Conservation (phyloP, 2,888 invertebrate genomes). For the Electrophaes corylata region DNA sequence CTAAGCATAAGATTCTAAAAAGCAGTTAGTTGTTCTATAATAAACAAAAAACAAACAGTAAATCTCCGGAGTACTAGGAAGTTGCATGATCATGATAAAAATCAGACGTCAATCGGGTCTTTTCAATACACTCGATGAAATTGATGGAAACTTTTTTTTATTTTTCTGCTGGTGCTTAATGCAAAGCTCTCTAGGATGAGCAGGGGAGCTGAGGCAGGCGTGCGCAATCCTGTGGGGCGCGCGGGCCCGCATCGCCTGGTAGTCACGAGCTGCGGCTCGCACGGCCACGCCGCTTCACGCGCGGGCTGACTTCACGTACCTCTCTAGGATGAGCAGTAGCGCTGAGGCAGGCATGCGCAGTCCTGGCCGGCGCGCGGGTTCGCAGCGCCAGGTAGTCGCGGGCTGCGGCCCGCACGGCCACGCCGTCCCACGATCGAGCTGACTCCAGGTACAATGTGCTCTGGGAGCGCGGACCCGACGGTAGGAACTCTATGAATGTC, state of each 20-base stretch:
- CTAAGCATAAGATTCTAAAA: no score
- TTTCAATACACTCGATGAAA: no score
- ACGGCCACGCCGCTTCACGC: slow-evolving; percentile 92
- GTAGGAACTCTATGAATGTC: slow-evolving; percentile 87
- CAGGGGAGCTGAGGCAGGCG: slow-evolving; percentile 91
- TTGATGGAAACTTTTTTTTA: no score
- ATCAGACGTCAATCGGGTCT: no score
- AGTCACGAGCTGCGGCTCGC: slow-evolving; percentile 91
- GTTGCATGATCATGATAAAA: no score
- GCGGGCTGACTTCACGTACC: no score
- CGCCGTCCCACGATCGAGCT: slow-evolving; percentile 93
- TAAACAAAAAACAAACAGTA: no score
- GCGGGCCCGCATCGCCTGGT: slow-evolving; percentile 84
- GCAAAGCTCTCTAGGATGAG: slow-evolving; percentile 84
- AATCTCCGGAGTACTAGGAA: no score
- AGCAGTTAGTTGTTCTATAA: no score
- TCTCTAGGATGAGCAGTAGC: slow-evolving; percentile 87
- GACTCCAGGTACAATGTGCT: slow-evolving; percentile 90
- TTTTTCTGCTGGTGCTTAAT: no score
- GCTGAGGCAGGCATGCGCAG: slow-evolving; percentile 91
- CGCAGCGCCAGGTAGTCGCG: slow-evolving; percentile 89
- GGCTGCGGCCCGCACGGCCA: slow-evolving; percentile 90
- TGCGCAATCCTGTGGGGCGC: slow-evolving; percentile 85
- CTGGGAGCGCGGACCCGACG: slow-evolving; percentile 85
- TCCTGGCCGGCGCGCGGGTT: slow-evolving; percentile 69